Evolutionary conservation across 2,888 invertebrate species (phyloP).

Genomic region (Andrena dorsata): DNA sequence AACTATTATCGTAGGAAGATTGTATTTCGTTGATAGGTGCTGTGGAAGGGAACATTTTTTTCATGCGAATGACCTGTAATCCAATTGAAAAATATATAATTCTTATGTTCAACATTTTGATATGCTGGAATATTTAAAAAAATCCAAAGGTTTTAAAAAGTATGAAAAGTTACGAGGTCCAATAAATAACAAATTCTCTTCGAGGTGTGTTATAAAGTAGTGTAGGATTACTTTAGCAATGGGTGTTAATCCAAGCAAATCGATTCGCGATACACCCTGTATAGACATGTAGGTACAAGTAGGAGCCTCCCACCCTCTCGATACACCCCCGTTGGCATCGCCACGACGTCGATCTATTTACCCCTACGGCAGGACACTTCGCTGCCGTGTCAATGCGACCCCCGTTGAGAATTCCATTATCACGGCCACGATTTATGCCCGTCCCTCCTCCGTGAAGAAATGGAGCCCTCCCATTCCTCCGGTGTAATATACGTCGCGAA

Average conservation of each 20-base stretch:
- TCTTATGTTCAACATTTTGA: no score
- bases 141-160: no score
- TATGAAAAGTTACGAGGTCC: not conserved
- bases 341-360: constrained; percentile 73
- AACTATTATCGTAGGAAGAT: no score
- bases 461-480: constrained; percentile 50
- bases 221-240: not conserved
- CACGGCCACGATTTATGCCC: constrained; percentile 77
- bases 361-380: constrained; percentile 76
- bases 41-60: no score
- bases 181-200: not conserved
- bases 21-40: no score
- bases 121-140: no score
- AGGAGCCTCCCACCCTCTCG: constrained; percentile 60
- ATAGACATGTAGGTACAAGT: constrained; percentile 33
- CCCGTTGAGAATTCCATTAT: constrained; percentile 84
- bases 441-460: constrained; percentile 38
- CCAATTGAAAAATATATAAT: no score
- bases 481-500: constrained; percentile 17
- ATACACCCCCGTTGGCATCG: constrained; percentile 63
- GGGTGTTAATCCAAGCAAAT: constrained; percentile 5
- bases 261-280: constrained; percentile 42
- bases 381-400: constrained; percentile 81
- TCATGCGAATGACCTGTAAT: no score
- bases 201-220: not conserved